Evolutionary conservation across 2,113 vertebrate species (phyloP), one percentile per base, ranked within the genome.

Genomic region (Myotis yumanensis): DNA sequence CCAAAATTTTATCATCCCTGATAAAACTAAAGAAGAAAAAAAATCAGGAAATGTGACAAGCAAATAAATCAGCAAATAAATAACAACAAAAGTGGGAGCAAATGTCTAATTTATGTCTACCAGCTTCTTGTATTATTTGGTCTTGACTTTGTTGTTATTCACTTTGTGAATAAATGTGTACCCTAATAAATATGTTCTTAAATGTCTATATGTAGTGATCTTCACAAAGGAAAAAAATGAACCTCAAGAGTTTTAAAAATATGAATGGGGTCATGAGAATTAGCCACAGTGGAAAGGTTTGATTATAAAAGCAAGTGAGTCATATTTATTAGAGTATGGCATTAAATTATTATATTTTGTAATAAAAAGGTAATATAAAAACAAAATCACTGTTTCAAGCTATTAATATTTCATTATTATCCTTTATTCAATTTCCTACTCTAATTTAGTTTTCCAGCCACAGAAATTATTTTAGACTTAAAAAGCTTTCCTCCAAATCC

Each of bases 391-490:
- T 64, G 0, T 87, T 72, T 91, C 54, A 90, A 92, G 37, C 20
- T 77, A 88, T 73, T 96, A 93, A 82, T 90, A 77, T 94, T 80
- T 90, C 3, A 51, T 92, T 85, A 89, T 77, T 91, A 77, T 92
- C 81, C 35, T 69, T 90, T 94, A 97, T 94, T 95, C 32, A 90
- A 71, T 91, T 94, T 94, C 69, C 90, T 82, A 35, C 17, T 94
- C 17, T 94, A 96, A 94, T 90, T 93, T 86, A 59, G 48, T 83
- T 96, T 95, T 86, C 66, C 48, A 87, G 51, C 15, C 72, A 54
- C 32, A 90, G 66, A 94, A 91, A 91, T 87, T 25, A 96, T 94
- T 90, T 68, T 82, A 40, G 28, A 86, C 37, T 90, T 80, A 59
- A 72, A 96, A 94, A 85, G 16, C 46, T 85, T 91, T 93, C 52